phyloP scores from a whole-genome alignment of 2,797 vertebrate genomes.

The Heterohyrax brucei region DNA sequence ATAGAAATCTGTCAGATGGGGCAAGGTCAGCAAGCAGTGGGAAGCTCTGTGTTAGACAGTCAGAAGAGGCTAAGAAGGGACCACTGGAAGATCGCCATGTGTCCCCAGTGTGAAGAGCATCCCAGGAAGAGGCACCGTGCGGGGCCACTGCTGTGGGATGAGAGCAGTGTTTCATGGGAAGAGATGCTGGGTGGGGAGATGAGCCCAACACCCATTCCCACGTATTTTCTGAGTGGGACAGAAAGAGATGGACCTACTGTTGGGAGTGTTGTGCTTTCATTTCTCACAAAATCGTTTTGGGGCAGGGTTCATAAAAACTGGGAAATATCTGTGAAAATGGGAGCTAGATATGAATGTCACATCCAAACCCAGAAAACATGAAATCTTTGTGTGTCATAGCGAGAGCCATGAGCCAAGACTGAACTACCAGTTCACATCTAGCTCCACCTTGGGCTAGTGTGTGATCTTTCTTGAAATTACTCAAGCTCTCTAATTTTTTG shows the following conservation, averaged over 20 bases:
- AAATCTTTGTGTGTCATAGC: fast-evolving
- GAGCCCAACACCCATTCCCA: fast-evolving
- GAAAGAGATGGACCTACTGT: neutral
- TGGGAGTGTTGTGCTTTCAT: neutral
- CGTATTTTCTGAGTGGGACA: neutral
- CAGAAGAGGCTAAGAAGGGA: neutral
- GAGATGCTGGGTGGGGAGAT: fast-evolving
- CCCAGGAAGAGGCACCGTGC: neutral
- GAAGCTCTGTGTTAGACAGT: neutral
- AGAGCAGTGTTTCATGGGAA: neutral
- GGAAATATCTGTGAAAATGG: too few relatives aligned
- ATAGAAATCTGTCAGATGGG: neutral
- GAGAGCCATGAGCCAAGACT: neutral
- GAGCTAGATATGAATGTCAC: fast-evolving
- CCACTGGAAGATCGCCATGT: neutral
- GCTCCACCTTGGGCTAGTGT: neutral
- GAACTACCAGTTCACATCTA: neutral
- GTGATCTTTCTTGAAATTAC: neutral
- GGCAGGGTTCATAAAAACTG: neutral
- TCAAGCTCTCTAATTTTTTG: neutral
- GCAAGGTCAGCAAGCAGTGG: fast-evolving
- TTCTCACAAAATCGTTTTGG: neutral
- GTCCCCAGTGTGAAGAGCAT: neutral
- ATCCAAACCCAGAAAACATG: neutral
- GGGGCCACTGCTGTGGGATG: neutral